A percentile compares a stretch with the other conserved stretches of the same genome.
Evolutionary conservation across 2,797 vertebrate species (phyloP).

Genomic region (Borostomias antarcticus): DNA sequence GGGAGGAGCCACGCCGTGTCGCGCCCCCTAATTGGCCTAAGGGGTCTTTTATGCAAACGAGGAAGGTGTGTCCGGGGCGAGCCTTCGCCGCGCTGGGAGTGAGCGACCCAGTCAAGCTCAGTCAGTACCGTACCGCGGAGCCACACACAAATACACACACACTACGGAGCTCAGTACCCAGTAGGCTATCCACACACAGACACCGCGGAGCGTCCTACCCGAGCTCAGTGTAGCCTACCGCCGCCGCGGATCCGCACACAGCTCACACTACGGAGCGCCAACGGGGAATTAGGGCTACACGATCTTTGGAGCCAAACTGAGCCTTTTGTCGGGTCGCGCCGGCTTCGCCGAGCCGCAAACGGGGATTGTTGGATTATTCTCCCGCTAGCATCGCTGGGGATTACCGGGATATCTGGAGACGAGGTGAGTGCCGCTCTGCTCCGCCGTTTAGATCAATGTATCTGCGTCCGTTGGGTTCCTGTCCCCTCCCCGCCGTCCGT

Average conservation of each 20-base stretch:
- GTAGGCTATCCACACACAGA: too few species aligned
- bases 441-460: not conserved
- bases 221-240: not conserved
- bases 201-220: not conserved
- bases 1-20: constrained; percentile 14
- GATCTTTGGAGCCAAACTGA: not conserved
- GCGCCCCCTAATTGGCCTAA: constrained; percentile 36
- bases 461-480: not conserved
- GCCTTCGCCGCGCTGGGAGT: constrained; percentile 5
- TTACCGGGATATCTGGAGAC: not conserved
- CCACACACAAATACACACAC: not conserved
- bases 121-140: too few species aligned
- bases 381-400: not conserved
- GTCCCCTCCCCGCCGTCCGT: not conserved
- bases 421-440: not conserved
- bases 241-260: too few species aligned
- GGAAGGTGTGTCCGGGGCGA: constrained; percentile 26
- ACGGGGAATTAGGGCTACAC: constrained; percentile 31
- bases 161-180: not conserved
- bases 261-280: constrained; percentile 1
- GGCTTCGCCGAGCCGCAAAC: not conserved
- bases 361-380: constrained; percentile 25
- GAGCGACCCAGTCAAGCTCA: constrained; percentile 5
- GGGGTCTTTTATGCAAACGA: constrained; percentile 28
- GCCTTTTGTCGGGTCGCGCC: not conserved